A percentile compares a stretch with the other conserved stretches of the same genome.
Evolutionary conservation across 2,797 vertebrate species (phyloP).

Genomic region (Xiphophorus birchmanni): DNA sequence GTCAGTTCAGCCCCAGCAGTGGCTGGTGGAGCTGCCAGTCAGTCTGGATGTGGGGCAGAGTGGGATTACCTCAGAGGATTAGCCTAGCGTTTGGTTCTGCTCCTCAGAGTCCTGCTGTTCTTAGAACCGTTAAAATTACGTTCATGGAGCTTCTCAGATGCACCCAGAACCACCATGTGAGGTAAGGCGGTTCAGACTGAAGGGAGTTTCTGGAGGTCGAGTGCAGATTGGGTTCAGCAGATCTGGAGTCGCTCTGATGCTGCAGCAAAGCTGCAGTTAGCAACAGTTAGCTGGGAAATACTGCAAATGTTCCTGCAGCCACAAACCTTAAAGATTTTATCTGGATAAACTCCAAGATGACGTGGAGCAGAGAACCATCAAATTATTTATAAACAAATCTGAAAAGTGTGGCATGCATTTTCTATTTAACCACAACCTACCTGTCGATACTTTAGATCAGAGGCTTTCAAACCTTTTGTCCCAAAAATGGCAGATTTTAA

Average conservation of each 20-base stretch:
- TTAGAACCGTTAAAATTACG: constrained; percentile 32
- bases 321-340: not conserved
- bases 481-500: not conserved
- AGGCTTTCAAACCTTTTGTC: not conserved
- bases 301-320: not conserved
- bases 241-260: constrained; percentile 41
- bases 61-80: constrained; percentile 81
- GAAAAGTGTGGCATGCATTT: not conserved
- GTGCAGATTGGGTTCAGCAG: constrained; percentile 30
- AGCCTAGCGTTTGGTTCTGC: constrained; percentile 64
- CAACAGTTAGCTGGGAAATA: not conserved
- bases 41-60: constrained; percentile 78
- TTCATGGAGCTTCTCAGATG: constrained; percentile 8
- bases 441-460: not conserved
- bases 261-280: constrained; percentile 10
- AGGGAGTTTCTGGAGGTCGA: constrained; percentile 1
- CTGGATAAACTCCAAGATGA: not conserved
- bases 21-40: constrained; percentile 57
- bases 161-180: constrained; percentile 21
- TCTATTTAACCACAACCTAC: not conserved
- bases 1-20: no score
- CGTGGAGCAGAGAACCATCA: not conserved
- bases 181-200: constrained; percentile 53
- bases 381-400: not conserved
- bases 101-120: constrained; percentile 45